Evolutionary conservation across 37 sponge, comb jelly and placozoan genomes (phyloP).

Genomic region (Sycon ciliatum): DNA sequence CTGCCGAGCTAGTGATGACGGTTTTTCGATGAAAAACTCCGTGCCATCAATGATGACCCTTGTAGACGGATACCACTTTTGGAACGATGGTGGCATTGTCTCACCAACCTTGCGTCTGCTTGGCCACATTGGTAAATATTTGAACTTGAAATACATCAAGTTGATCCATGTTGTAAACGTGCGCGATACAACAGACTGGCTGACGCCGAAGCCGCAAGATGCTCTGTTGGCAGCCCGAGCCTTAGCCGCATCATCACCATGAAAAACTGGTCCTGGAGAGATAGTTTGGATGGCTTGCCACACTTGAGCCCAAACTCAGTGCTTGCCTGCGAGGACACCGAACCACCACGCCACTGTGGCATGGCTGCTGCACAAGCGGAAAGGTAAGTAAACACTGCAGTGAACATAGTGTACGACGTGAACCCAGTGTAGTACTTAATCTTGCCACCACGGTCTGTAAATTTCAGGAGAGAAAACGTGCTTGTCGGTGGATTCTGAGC

Average conservation of each 20-base stretch:
- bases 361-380: too few species aligned
- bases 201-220: background rate
- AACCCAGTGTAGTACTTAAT: too few species aligned
- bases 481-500: too few species aligned
- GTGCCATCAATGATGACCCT: slow-evolving; percentile 23
- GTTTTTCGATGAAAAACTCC: slow-evolving; percentile 30
- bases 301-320: too few species aligned
- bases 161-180: slow-evolving; percentile 26
- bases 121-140: slow-evolving; percentile 15
- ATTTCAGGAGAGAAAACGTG: too few species aligned
- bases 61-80: slow-evolving; percentile 24
- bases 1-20: slow-evolving; percentile 27
- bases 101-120: background rate
- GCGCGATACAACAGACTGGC: background rate
- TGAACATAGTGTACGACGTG: too few species aligned
- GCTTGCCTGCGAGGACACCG: too few species aligned
- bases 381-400: too few species aligned
- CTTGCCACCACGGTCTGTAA: too few species aligned
- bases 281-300: background rate
- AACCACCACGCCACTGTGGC: too few species aligned
- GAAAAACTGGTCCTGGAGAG: background rate
- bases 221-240: background rate
- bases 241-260: background rate
- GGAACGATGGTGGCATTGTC: slow-evolving; percentile 23
- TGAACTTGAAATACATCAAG: slow-evolving; percentile 34